Base-by-base conservation (phyloP, 2,113 vertebrate species). In the Amphilophus citrinellus region DNA sequence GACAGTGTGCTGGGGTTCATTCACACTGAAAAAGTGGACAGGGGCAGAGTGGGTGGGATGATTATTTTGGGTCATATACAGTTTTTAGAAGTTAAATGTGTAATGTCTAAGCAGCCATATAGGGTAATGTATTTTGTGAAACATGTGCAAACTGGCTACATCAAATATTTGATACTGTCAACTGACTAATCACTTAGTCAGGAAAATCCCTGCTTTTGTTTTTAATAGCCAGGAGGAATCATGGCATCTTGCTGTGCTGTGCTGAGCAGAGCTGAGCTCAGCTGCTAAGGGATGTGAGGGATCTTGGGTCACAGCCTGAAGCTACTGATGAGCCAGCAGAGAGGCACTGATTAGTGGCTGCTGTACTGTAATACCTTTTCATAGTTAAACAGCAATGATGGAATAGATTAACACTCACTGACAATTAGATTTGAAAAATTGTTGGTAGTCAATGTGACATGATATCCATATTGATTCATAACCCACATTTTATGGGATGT, bases 311-410 rank as follows among this genome's bases (percentile, higher is more conserved):
- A 57, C 47, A 80, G 88, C 14, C 79, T 88, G 77, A 86, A 89
- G 77, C 80, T 47, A 85, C 60, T 88, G 90, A 92, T 92, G 89
- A 92, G 91, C 57, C 91, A 90, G 90, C 91, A 84, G 71, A 80
- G 62, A 8, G 32, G 37, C 17, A 56, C 59, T 62, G 78, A 22
- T 58, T 50, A 68, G 42, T 62, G 14, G 80, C 85, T 77, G 79
- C 47, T 75, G 22, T 7, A 6, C 44, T 82, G 61, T 57, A 47
- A 42, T 11, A 57, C 13, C 82, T 11, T 61, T 79, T 66, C 10
- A 59, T 80, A 59, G 47, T 32, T 53, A 32, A 73, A 73, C 17
- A 56, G 27, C 27, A 73, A 35, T 7, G 68, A n/a, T 73, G 47
- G 27, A 73, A 35, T 35, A 73, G 18, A 73, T n/a, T 56, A 53